Evolutionary conservation across 2,113 vertebrate species (phyloP), one percentile per base, ranked within the genome.

Genomic region (Hemibagrus wyckioides): DNA sequence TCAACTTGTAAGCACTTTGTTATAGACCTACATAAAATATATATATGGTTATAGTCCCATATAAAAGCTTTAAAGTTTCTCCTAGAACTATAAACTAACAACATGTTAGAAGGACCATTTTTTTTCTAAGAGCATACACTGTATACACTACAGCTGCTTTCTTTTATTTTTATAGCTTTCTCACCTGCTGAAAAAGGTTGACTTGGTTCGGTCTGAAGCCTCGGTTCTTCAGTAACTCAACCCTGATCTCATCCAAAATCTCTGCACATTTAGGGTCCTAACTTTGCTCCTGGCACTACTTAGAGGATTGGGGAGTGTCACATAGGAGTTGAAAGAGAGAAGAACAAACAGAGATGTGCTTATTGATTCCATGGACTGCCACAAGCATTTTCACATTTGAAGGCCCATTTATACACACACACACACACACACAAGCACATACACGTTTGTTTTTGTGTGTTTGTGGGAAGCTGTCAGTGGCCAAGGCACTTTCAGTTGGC

Each of bases 381-480:
- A 36, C 19, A 33, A 86, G 39, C 28, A 10, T 25, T 11, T 19
- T 82, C 33, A 28, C 36, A 33, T n/a, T 85, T 19, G 73, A 41
- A n/a, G 14, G 48, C 59, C 14, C 75, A 17, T 61, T 61, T 54
- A 6, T 10, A 67, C 84, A 67, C 76, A 77, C 6, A 44, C 67
- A 76, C 25, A 79, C 36, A 39, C 57, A 67, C 76, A 77, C 6
- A 44, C 67, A 76, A 13, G 65, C 36, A 39, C 57, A 67, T 17
- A 48, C 54, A 63, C 56, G 23, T 30, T 28, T 48, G 17, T 61
- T 50, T 63, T 13, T 71, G 33, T 57, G 44, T 83, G 44, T 84
- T 88, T 82, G 85, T 69, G 85, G 87, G 92, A 48, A n/a, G 65
- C 48, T 30, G 75, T 80, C 67, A 30, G 36, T 23, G 82, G 56